Base-by-base conservation (phyloP, 2,113 vertebrate species). In the Balaeniceps rex region DNA sequence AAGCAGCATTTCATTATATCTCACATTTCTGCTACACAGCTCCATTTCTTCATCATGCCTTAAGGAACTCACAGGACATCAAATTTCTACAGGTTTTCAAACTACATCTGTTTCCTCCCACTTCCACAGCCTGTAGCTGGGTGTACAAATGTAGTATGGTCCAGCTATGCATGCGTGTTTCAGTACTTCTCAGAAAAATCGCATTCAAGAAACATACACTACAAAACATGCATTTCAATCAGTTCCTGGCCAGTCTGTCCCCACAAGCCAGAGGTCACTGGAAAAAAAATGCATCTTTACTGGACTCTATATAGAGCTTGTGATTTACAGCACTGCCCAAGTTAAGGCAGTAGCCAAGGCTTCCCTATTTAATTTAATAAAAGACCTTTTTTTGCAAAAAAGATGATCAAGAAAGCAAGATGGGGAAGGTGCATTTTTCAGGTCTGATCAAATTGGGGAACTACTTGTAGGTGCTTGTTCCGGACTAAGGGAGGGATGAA, bases 181-280 rank as follows among this genome's bases (percentile, higher is more conserved):
- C 75, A 13, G 46, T 11, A 24, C 11, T 10, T 33, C 63, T 29
- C 57, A 60, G 57, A 31, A 51, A 75, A 78, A 40, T 4, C 3
- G 0, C 21, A 24, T 4, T 18, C 3, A 5, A 58, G 34, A 22
- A 71, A 40, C 34, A 17, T 2, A 7, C 0, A 4, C 5, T 14
- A 14, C 25, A 24, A 26, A 70, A 4, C 3, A 11, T 4, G 58
- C 26, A 23, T 16, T 55, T 77, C 57, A 19, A 8, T 16, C 47
- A 28, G 19, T 0, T 26, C 34, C 82, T 16, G 18, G 38, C 7
- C 64, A 24, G 25, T 2, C 13, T 47, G 68, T 54, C 9, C 57
- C 38, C 80, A 34, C 42, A 38, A 38, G 61, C 23, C 31, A 42
- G 46, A n/a, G 8, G 18, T 23, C 8, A 0, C 70, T 44, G 61